These are phyloP conservation scores for Pogonomyrmex californicus DNA, from an alignment of 1,140 invertebrate species.

Conservation along the genomic window DNA sequence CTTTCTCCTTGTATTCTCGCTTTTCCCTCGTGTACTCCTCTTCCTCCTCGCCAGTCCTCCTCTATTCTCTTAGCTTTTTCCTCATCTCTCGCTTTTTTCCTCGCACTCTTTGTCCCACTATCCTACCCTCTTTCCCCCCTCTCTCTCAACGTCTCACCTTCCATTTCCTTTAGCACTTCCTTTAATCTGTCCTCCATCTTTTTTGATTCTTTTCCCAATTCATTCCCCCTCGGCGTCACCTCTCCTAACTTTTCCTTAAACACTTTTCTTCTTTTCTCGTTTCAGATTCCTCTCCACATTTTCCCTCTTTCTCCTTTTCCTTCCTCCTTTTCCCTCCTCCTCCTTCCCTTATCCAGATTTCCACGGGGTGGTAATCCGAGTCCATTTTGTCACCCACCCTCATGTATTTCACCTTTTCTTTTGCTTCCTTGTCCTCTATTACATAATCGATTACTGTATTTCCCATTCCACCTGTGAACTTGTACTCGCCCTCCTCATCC, in stretches of 20 bases:
- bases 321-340: background rate
- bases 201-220: background rate
- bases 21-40: background rate
- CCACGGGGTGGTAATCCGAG: background rate
- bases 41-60: too few species aligned
- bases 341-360: background rate
- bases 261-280: background rate
- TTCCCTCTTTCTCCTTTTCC: background rate
- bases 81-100: background rate
- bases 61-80: background rate
- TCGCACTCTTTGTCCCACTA: background rate
- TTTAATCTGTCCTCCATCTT: background rate
- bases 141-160: background rate
- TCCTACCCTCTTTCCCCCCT: too few species aligned
- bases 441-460: background rate
- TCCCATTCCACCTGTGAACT: background rate
- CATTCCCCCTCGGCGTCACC: too few species aligned
- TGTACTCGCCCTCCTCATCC: background rate
- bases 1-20: background rate
- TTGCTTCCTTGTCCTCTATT: background rate
- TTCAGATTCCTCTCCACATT: background rate
- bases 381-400: background rate
- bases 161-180: background rate
- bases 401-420: background rate
- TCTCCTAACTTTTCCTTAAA: background rate